Evolutionary conservation across 2,113 vertebrate genomes (phyloP).

Genomic region (Phalacrocorax pelagicus): DNA sequence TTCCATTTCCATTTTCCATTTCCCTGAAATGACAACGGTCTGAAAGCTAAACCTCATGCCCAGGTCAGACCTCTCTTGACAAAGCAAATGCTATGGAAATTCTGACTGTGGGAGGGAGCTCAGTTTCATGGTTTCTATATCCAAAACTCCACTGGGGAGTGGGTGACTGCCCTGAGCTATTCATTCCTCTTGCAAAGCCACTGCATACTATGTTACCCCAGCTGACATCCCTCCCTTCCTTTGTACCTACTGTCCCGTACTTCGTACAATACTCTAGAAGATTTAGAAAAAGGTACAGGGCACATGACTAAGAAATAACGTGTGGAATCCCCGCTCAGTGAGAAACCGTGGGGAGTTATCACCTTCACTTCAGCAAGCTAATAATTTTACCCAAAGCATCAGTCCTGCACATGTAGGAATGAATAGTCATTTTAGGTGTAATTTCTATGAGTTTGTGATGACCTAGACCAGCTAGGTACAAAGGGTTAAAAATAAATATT

Average conservation of each 20-base stretch:
- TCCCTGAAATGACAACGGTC: neutral
- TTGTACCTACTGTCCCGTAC: neutral
- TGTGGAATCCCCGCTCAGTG: neutral
- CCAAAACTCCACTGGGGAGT: neutral
- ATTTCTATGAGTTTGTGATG: neutral
- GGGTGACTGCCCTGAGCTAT: neutral
- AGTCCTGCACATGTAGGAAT: neutral
- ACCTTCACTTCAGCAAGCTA: neutral
- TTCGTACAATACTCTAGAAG: fast-evolving
- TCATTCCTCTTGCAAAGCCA: neutral
- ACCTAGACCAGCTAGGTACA: neutral
- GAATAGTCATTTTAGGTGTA: neutral
- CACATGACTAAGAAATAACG: neutral
- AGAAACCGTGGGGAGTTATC: neutral
- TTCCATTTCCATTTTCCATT: neutral
- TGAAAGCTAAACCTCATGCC: neutral
- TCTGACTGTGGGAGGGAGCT: neutral
- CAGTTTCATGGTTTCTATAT: neutral
- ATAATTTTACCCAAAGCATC: neutral
- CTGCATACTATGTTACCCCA: neutral
- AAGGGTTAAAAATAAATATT: neutral
- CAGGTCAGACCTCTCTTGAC: neutral
- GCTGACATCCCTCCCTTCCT: neutral
- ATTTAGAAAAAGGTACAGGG: neutral
- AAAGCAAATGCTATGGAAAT: neutral